Base-by-base conservation (phyloP, 2,888 invertebrate genomes). In the Sminthurides aquaticus region DNA sequence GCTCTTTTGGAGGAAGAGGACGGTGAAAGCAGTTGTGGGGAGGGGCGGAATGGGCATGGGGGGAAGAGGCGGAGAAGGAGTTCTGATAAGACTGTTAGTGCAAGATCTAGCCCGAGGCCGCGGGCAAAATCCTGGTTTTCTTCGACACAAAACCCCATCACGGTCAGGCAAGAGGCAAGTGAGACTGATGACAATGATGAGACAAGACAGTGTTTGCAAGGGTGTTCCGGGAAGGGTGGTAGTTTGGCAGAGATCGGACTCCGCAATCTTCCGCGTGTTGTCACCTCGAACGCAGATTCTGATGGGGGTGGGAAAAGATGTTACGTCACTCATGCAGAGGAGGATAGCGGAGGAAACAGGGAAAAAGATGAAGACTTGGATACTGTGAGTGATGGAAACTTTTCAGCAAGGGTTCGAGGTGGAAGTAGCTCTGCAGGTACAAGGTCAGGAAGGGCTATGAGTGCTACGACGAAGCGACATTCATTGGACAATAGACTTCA, bases 81-180 rank as follows among this genome's bases (percentile, higher is more conserved):
- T 26, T 11, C 56, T 56, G 27, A 56, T 8, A 26, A 26, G 15
- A 22, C 56, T 11, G 34, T 22, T 27, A 49, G 15, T n/a, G 28
- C 57, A 5, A 5, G 20, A 11, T 26, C n/a, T 15, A 49, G 22
- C 26, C 49, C 49, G 1, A 20, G 62, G 28, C 57, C 57, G n/a
- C 48, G 62, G 43, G 62, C 62, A 43, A 64, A 64, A 48, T 60
- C 64, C 34, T 64, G 59, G 59, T 60, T 59, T 28, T 64, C 59
- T n/a, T n/a, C n/a, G n/a, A n/a, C n/a, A n/a, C 57, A 2, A 57
- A 28, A 11, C 57, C 29, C 25, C n/a, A 18, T 3, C 2, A n/a
- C 3, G 24, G 25, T 24, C 2, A 22, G 3, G 56, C n/a, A 24
- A 18, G 24, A 29, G 8, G 18, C 18, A 28, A 28, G 3, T n/a